Conservation (phyloP, 2,113 vertebrate genomes). For the Smithornis capensis region DNA sequence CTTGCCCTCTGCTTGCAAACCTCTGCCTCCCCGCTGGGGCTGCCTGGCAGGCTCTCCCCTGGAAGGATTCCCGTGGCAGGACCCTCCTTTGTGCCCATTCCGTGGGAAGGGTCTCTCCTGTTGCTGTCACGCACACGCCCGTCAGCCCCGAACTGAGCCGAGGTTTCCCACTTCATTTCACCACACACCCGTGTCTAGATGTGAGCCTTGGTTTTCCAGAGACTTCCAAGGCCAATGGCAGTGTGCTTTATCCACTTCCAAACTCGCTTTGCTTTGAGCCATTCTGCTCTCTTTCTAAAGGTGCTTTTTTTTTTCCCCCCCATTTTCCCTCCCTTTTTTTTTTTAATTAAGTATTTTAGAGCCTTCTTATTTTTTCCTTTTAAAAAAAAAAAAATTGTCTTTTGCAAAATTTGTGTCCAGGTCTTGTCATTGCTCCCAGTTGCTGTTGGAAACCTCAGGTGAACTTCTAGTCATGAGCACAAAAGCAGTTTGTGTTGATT, state of each 20-base stretch:
- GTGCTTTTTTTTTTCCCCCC: neutral
- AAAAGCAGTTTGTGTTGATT: neutral
- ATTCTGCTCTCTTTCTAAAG: neutral
- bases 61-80: constrained; percentile 3
- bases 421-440: constrained; percentile 4
- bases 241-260: neutral
- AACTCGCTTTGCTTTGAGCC: constrained; percentile 14
- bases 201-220: neutral
- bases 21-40: neutral
- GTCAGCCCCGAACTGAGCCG: constrained; percentile 22
- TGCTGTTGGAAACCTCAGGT: neutral
- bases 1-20: neutral
- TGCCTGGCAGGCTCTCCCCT: neutral
- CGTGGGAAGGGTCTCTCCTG: neutral
- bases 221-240: neutral
- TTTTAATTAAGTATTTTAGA: neutral
- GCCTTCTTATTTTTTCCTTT: neutral
- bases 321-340: neutral
- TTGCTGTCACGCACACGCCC: neutral
- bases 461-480: neutral
- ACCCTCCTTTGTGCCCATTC: neutral
- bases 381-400: neutral
- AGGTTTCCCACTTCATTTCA: constrained; percentile 17
- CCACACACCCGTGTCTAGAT: neutral
- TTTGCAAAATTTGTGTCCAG: constrained; percentile 37